Evolutionary conservation across 2,113 vertebrate genomes (phyloP).

Genomic region (Nothocercus nigrocapillus): DNA sequence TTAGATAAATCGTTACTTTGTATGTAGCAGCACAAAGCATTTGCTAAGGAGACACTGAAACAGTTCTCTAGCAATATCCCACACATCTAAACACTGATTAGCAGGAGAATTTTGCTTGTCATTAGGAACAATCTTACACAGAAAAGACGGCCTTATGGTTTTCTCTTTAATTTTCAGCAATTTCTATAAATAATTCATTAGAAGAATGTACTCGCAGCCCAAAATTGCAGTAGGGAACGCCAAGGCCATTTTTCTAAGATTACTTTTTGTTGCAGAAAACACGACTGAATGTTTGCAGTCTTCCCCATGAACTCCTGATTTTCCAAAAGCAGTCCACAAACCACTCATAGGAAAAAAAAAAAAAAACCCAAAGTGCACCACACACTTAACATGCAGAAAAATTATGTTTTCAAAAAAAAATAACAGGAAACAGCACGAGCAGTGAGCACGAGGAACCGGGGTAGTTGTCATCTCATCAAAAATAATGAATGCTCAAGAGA

Average conservation of each 20-base stretch:
- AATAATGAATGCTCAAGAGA: slow-evolving; percentile 88
- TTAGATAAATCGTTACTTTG: slow-evolving; percentile 85
- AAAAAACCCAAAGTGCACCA: slow-evolving; percentile 50
- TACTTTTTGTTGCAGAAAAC: background rate
- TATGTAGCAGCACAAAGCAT: slow-evolving; percentile 78
- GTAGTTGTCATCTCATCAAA: slow-evolving; percentile 85
- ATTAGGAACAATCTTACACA: slow-evolving; percentile 57
- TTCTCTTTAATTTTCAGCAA: slow-evolving; percentile 47
- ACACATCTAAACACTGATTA: slow-evolving; percentile 59
- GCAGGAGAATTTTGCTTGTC: slow-evolving; percentile 51
- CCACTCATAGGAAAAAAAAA: slow-evolving; percentile 21
- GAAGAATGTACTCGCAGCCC: background rate
- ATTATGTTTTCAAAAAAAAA: slow-evolving; percentile 57
- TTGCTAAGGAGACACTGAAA: slow-evolving; percentile 69
- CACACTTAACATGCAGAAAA: slow-evolving; percentile 59
- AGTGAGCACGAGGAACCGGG: slow-evolving; percentile 65
- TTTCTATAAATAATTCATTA: slow-evolving; percentile 52
- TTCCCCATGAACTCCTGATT: background rate
- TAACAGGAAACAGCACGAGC: slow-evolving; percentile 66
- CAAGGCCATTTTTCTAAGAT: background rate
- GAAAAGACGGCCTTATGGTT: slow-evolving; percentile 48
- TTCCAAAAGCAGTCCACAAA: background rate
- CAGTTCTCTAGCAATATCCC: slow-evolving; percentile 64
- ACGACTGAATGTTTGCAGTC: background rate
- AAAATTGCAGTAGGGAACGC: background rate